Evolutionary conservation across 2,888 invertebrate species (phyloP), one percentile per base, ranked within the genome.

Genomic region (Dolichomitus sp.): DNA sequence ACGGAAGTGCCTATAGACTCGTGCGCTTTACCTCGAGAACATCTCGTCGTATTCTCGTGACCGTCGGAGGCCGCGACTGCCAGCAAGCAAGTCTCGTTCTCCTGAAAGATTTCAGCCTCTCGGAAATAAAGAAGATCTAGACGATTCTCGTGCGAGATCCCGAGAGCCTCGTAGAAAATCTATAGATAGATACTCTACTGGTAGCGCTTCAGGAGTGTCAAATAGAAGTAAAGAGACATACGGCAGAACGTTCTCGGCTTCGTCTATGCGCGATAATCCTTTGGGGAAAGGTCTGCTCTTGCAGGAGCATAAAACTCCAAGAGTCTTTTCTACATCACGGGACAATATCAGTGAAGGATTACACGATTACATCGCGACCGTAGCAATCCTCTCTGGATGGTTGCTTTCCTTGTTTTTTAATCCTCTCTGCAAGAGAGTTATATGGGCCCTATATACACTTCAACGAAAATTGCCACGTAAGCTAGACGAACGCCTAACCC

Each of bases 41-140:
- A 52, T 42, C 42, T 50, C 74, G 74, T 50, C 17, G 57, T n/a
- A 33, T 75, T 75, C 37, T 80, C 80, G 80, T 75, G 80, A 80
- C 69, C 40, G 19, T 37, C 23, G 7, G 57, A 48, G n/a, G 54
- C 57, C 6, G 61, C 73, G 19, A 30, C 73, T 68, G 42, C 30
- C 52, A 23, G 68, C 42, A 23, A 81, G 77, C 77, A 69, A 63
- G 81, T 81, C 73, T 77, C 77, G 77, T 81, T 81, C 54, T 40
- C 45, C 77, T 7, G 72, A 50, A 72, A 52, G 57, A 50, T 72
- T 57, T 48, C 48, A 66, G 27, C 30, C 45, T 50, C 48, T 40
- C 61, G 37, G 68, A 66, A 27, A 70, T 57, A 59, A 48, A 50
- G 19, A 69, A 61, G 57, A 68, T 27, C 48, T 27, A 57, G 37